Evolutionary conservation across 2,888 invertebrate genomes (phyloP).

Genomic region (Vesta saturnalis): DNA sequence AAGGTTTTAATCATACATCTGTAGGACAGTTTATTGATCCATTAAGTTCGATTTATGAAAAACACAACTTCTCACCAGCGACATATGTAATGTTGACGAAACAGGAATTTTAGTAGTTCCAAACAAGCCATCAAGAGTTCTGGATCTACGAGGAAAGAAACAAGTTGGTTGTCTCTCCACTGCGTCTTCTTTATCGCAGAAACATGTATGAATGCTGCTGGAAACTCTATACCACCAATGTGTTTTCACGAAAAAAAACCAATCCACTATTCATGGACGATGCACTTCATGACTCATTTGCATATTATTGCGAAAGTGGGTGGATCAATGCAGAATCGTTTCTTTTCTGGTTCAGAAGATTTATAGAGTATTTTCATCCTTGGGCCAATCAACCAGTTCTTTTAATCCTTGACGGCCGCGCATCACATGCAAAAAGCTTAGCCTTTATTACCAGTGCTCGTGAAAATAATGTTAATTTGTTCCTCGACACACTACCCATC

Average conservation of each 20-base stretch:
- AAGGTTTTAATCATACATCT: neutral
- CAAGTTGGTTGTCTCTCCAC: neutral
- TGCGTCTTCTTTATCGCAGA: neutral
- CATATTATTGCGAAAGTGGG: neutral
- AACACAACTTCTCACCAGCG: neutral
- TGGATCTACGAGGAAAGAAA: neutral
- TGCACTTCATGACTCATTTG: neutral
- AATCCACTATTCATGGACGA: neutral
- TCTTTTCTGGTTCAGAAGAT: neutral
- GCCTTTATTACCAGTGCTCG: neutral
- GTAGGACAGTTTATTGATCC: neutral
- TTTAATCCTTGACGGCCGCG: neutral
- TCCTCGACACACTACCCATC: slow-evolving; percentile 42
- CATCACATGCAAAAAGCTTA: neutral
- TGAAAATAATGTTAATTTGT: slow-evolving; percentile 27
- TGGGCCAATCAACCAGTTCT: neutral
- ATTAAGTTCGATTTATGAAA: neutral
- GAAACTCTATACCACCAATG: neutral
- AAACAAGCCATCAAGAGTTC: neutral
- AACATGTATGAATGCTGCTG: neutral
- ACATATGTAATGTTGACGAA: slow-evolving; percentile 10
- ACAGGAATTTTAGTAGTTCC: neutral
- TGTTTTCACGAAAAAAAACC: neutral
- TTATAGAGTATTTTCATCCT: neutral
- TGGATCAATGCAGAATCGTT: neutral